Conservation (phyloP, 2,797 vertebrate species). For the Sarcophilus harrisii region DNA sequence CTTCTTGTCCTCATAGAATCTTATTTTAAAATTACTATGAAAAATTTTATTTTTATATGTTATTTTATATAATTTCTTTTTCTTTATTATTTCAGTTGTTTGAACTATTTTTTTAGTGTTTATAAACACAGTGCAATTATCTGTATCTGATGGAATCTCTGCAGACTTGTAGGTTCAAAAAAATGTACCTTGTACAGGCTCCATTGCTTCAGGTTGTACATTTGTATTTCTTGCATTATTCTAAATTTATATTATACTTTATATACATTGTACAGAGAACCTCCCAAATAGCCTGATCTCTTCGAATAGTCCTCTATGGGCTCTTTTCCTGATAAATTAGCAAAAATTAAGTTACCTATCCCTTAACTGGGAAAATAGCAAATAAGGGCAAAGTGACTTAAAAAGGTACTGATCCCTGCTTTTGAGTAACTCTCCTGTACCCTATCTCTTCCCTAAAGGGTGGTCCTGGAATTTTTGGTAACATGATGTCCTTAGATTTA, state of each 20-base stretch:
- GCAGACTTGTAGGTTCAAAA: background rate
- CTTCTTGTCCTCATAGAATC: background rate
- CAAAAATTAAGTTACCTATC: background rate
- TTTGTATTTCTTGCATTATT: background rate
- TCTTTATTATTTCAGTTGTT: background rate
- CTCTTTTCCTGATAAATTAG: background rate
- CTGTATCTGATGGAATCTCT: background rate
- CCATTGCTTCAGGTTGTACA: background rate
- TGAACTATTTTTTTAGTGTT: background rate
- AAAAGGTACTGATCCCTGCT: background rate
- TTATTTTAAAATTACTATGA: background rate
- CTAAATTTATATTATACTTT: background rate
- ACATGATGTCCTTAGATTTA: background rate
- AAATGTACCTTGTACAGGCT: background rate
- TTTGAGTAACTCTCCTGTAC: background rate
- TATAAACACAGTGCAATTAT: background rate
- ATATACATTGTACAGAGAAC: background rate
- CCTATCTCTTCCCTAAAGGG: background rate
- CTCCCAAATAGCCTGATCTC: background rate
- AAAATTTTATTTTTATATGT: background rate
- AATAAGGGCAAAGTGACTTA: background rate
- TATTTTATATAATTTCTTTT: background rate
- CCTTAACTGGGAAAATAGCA: background rate
- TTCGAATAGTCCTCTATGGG: background rate
- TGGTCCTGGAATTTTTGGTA: background rate